Percentiles rank a stretch among this genome's conserved stretches.
phyloP scores from a whole-genome alignment of 2,888 invertebrate species.

The Himalopsyche kuldschensis region DNA sequence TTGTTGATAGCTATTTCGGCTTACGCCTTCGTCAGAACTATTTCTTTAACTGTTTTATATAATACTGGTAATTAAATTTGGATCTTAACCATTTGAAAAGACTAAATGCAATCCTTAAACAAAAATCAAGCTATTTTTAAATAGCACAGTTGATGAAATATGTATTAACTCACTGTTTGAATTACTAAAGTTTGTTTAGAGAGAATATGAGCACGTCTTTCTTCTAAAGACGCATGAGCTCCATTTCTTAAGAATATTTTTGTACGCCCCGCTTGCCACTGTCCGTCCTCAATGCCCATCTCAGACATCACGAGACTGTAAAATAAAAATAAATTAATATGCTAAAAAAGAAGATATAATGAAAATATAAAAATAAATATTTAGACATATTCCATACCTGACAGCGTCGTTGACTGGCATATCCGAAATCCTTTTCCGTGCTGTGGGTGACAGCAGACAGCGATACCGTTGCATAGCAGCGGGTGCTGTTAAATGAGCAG shows the following conservation, averaged over 20 bases:
- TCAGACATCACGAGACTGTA: constrained; percentile 55
- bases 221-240: constrained; percentile 84
- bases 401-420: constrained; percentile 49
- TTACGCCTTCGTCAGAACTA: too few species aligned
- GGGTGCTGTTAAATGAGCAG: constrained; percentile 77
- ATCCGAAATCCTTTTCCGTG: constrained; percentile 40
- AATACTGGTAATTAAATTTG: too few species aligned
- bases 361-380: background rate
- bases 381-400: constrained; percentile 44
- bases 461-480: constrained; percentile 78
- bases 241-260: constrained; percentile 83
- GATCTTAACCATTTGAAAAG: too few species aligned
- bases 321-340: background rate
- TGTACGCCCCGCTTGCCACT: constrained; percentile 87
- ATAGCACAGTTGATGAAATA: too few species aligned
- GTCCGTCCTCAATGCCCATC: constrained; percentile 69
- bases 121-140: too few species aligned
- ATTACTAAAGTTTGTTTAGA: constrained; percentile 71
- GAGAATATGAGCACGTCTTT: constrained; percentile 70
- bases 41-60: too few species aligned
- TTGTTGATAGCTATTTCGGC: too few species aligned
- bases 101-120: too few species aligned
- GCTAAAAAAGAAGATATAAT: background rate
- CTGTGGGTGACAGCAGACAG: constrained; percentile 64
- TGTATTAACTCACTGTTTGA: constrained; percentile 68